phyloP scores from a whole-genome alignment of 2,797 vertebrate species.

The Lutjanus campechanus region DNA sequence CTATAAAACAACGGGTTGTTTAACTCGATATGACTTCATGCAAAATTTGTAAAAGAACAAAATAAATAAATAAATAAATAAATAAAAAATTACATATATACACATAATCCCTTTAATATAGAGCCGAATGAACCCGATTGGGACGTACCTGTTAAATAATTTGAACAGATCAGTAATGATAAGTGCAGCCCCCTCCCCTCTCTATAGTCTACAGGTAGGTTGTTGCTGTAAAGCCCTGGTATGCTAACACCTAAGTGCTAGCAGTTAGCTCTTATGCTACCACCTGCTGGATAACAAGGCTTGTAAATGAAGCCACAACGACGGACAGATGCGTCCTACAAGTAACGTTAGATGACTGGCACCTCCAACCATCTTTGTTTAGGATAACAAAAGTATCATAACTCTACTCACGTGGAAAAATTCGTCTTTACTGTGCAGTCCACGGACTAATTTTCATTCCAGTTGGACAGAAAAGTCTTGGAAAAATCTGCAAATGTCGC shows the following conservation, averaged over 20 bases:
- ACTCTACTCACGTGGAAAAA: not conserved
- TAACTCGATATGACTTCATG: too few species aligned
- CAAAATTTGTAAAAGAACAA: too few species aligned
- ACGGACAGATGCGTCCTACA: fast-evolving
- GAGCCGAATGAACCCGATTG: too few species aligned
- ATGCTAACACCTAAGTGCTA: not conserved
- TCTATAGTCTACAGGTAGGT: not conserved
- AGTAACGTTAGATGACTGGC: not conserved
- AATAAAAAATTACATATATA: too few species aligned
- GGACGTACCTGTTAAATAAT: not conserved
- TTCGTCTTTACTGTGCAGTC: fast-evolving
- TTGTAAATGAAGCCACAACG: not conserved
- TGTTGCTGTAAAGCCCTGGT: not conserved
- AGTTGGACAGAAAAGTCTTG: not conserved
- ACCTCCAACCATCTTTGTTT: not conserved
- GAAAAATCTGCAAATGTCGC: not conserved
- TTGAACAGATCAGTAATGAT: not conserved
- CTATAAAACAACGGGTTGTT: too few species aligned
- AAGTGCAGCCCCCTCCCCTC: not conserved
- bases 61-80: too few species aligned
- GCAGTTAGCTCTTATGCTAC: not conserved
- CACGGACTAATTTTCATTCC: not conserved
- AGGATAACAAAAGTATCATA: not conserved
- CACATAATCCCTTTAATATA: too few species aligned
- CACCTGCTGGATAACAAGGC: not conserved